These are phyloP conservation scores for Amphiprion clarkii DNA, from an alignment of 2,797 vertebrate species.

Conservation along the genomic window DNA sequence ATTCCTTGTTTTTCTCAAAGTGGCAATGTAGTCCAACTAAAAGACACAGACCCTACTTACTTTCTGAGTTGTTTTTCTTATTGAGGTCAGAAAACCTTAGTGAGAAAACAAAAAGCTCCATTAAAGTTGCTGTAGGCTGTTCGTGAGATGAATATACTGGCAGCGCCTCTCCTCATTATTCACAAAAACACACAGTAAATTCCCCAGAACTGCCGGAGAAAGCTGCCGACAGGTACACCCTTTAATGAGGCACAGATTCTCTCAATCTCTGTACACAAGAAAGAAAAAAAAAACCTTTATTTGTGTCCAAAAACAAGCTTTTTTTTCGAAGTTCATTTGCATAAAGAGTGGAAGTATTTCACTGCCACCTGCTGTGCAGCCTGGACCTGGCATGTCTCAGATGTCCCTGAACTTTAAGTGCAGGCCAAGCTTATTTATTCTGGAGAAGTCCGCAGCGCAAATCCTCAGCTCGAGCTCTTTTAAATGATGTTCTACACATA, in stretches of 20 bases:
- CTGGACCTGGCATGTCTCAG: not conserved
- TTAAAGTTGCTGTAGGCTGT: constrained; percentile 52
- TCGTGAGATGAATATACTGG: constrained; percentile 49
- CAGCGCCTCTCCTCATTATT: constrained; percentile 61
- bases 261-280: constrained; percentile 3
- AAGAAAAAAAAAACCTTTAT: not conserved
- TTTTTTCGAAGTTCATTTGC: constrained; percentile 1
- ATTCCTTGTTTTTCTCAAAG: constrained; percentile 6
- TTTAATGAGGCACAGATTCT: constrained; percentile 58
- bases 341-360: constrained; percentile 14
- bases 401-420: constrained; percentile 11
- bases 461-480: not conserved
- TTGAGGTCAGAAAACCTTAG: constrained; percentile 54
- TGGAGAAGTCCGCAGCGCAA: not conserved
- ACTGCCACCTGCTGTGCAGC: constrained; percentile 9
- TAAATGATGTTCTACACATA: constrained; percentile 26
- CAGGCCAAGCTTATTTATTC: constrained; percentile 1
- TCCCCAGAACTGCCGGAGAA: constrained; percentile 22
- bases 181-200: constrained; percentile 45
- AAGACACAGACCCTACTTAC: constrained; percentile 14
- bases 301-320: constrained; percentile 9
- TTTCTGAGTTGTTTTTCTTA: constrained; percentile 39
- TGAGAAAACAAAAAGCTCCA: constrained; percentile 54
- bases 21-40: not conserved
- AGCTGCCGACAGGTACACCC: constrained; percentile 42